phyloP scores from a whole-genome alignment of 2,888 invertebrate genomes.

The Aphidius colemani region DNA sequence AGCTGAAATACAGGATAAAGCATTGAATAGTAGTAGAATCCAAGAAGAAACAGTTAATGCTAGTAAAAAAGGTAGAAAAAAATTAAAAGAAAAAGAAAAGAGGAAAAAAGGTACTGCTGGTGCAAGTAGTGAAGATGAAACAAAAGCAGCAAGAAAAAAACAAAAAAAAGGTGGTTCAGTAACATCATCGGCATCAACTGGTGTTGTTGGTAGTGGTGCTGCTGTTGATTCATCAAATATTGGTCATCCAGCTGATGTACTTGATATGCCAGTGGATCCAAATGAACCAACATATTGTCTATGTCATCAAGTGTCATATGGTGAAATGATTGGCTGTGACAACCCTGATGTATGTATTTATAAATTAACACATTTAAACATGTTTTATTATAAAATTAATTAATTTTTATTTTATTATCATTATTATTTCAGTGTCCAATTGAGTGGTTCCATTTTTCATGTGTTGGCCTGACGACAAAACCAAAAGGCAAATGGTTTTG shows the following conservation, averaged over 20 bases:
- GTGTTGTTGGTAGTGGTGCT: conserved; percentile 55
- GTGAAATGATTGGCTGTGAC: conserved; percentile 97
- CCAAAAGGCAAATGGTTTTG: conserved; percentile 93
- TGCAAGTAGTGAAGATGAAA: conserved; percentile 56
- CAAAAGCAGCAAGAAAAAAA: conserved; percentile 63
- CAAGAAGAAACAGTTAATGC: conserved; percentile 67
- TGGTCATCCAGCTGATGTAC: conserved; percentile 86
- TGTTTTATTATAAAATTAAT: background rate
- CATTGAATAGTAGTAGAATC: conserved; percentile 75
- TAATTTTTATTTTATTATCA: background rate
- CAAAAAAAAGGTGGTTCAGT: conserved; percentile 64
- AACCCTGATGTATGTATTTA: conserved; percentile 75
- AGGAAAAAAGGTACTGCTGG: conserved; percentile 63
- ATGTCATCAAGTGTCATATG: conserved; percentile 96
- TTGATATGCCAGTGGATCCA: conserved; percentile 93
- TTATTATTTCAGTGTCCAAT: conserved; percentile 71
- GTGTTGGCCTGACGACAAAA: conserved; percentile 87
- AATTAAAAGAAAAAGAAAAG: conserved; percentile 71
- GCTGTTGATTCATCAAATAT: conserved; percentile 55
- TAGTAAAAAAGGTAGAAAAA: conserved; percentile 75
- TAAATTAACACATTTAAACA: too few relatives aligned
- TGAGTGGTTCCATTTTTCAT: conserved; percentile 96
- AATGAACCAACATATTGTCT: conserved; percentile 98
- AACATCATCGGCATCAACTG: conserved; percentile 50
- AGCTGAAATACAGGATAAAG: conserved; percentile 95